These are phyloP conservation scores for Lithophane ornitopus DNA, from an alignment of 2,888 invertebrate species.

Conservation along the genomic window DNA sequence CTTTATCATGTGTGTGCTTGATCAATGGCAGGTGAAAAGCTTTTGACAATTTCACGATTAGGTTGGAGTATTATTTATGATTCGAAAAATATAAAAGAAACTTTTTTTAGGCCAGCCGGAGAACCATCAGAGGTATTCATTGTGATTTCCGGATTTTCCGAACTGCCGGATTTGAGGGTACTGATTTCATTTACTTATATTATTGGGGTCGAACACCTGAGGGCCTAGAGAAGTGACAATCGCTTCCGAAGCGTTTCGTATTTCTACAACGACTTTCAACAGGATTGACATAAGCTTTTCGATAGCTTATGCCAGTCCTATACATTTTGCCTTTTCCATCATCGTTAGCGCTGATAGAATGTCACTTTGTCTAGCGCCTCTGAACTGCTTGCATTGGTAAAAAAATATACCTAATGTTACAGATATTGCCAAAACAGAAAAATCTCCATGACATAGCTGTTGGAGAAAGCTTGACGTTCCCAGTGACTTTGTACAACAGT, in stretches of 20 bases:
- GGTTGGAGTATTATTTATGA: not conserved
- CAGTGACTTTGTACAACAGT: slow-evolving; percentile 82
- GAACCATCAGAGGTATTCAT: slow-evolving; percentile 84
- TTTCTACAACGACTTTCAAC: too few relatives aligned
- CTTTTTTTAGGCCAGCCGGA: slow-evolving; percentile 82
- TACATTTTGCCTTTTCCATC: too few relatives aligned
- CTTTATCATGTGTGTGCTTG: slow-evolving; percentile 84
- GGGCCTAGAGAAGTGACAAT: too few relatives aligned
- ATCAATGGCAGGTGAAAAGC: slow-evolving; percentile 80
- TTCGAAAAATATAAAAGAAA: not conserved
- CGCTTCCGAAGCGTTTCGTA: too few relatives aligned
- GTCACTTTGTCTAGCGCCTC: too few relatives aligned
- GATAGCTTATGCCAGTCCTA: too few relatives aligned
- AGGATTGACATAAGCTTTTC: too few relatives aligned
- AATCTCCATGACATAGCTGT: slow-evolving; percentile 85
- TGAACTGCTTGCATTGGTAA: not conserved
- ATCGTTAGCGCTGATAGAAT: too few relatives aligned
- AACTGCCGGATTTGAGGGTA: slow-evolving; percentile 82
- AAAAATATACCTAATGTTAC: slow-evolving; percentile 29
- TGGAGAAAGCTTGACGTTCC: slow-evolving; percentile 73
- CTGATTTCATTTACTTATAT: not conserved
- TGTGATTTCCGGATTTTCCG: slow-evolving; percentile 84
- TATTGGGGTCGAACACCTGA: not conserved
- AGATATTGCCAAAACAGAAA: slow-evolving; percentile 82
- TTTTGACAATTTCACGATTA: not conserved